Conservation (phyloP, 2,797 vertebrate genomes). For the Scolopax bukidnonensis region DNA sequence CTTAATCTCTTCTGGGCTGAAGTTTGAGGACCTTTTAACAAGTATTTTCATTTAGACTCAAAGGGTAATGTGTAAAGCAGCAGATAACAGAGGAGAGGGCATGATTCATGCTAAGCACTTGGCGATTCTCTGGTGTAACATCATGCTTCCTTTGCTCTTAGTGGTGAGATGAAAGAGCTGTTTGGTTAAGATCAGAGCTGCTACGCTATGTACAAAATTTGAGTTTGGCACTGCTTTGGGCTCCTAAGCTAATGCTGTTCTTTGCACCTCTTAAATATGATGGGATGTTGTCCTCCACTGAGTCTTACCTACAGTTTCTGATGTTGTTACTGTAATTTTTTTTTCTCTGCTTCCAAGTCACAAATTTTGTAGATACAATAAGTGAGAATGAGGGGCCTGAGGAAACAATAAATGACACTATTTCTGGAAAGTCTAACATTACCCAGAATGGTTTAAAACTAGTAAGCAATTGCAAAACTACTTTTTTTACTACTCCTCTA, state of each 20-base stretch:
- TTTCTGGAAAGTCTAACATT: background rate
- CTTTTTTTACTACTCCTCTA: background rate
- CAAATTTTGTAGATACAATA: background rate
- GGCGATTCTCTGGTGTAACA: background rate
- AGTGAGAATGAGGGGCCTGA: background rate
- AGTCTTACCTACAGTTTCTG: background rate
- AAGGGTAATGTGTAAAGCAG: background rate
- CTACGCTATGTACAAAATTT: background rate
- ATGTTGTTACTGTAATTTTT: background rate
- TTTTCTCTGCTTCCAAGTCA: background rate
- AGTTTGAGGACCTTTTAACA: slow-evolving; percentile 61
- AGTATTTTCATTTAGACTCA: slow-evolving; percentile 45
- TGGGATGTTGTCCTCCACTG: background rate
- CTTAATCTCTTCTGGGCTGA: slow-evolving; percentile 69
- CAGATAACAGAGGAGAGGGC: slow-evolving; percentile 14
- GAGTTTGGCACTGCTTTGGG: background rate
- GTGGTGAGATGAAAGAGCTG: background rate
- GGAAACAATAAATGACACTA: background rate
- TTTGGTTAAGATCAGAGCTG: background rate
- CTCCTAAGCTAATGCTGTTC: background rate
- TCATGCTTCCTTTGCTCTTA: background rate
- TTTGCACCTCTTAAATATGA: background rate
- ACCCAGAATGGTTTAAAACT: background rate
- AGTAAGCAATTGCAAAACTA: background rate
- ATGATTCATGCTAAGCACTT: background rate